A percentile compares a stretch with the other conserved stretches of the same genome.
Conservation (phyloP, 2,797 vertebrate species). For the Micropoecilia bifurca region DNA sequence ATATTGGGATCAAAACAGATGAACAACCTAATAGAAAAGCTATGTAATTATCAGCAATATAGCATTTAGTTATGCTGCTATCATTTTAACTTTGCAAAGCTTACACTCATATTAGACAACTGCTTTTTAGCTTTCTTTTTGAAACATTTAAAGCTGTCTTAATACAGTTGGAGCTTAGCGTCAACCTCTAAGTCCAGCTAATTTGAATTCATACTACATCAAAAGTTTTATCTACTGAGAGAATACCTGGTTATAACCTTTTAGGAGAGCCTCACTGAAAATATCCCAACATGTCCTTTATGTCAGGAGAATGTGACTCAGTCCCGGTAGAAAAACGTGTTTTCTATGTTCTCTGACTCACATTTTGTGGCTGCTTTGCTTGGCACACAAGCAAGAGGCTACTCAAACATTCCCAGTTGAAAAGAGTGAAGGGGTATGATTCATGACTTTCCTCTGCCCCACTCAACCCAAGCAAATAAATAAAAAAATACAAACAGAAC, state of each 20-base stretch:
- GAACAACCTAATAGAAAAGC: neutral
- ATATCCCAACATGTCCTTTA: slow-evolving; percentile 17
- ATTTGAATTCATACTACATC: neutral
- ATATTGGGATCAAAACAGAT: neutral
- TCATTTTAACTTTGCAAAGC: neutral
- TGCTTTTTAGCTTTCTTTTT: neutral
- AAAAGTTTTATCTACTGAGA: neutral
- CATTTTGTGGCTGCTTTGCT: slow-evolving; percentile 48
- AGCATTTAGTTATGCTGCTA: neutral
- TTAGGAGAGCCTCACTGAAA: neutral
- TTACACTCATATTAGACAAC: neutral
- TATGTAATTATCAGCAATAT: neutral
- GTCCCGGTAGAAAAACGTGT: slow-evolving; percentile 26
- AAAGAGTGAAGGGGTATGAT: slow-evolving; percentile 34
- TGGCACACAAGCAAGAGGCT: slow-evolving; percentile 46
- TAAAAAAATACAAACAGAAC: neutral
- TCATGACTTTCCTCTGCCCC: slow-evolving; percentile 32
- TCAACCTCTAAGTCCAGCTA: neutral
- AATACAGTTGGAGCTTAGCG: neutral
- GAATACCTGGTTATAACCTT: neutral
- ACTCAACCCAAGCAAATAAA: slow-evolving; percentile 20
- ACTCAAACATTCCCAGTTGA: slow-evolving; percentile 47
- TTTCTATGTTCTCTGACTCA: slow-evolving; percentile 55
- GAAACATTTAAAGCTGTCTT: neutral
- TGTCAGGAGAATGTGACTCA: slow-evolving; percentile 21